phyloP scores from a whole-genome alignment of 2,888 invertebrate species.

The Hydriomena furcata region DNA sequence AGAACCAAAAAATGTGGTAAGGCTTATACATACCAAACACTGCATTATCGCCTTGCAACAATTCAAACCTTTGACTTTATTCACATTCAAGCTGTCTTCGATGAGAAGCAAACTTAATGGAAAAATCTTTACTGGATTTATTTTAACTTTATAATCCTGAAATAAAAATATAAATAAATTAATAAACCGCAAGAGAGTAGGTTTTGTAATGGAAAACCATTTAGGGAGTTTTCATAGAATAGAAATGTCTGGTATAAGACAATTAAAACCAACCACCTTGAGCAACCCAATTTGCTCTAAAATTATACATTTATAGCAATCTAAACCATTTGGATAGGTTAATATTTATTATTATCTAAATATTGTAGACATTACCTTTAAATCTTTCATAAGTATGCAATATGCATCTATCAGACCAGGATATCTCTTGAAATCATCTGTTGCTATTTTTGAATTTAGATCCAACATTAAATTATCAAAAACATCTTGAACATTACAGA shows the following conservation, averaged over 20 bases:
- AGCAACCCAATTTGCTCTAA: too few relatives aligned
- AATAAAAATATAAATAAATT: conserved; percentile 32
- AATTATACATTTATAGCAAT: too few relatives aligned
- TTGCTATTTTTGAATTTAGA: conserved; percentile 58
- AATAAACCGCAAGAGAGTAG: too few relatives aligned
- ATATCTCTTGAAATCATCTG: conserved; percentile 60
- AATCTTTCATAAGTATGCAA: conserved; percentile 48
- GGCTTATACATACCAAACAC: conserved; percentile 64
- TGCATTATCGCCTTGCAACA: conserved; percentile 56
- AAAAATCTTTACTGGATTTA: conserved; percentile 55
- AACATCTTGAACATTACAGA: conserved; percentile 52
- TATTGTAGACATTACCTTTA: conserved; percentile 54
- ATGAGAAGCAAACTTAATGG: conserved; percentile 61
- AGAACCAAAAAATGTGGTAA: too few relatives aligned
- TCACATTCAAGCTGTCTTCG: conserved; percentile 59
- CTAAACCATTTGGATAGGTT: too few relatives aligned
- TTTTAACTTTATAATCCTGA: conserved; percentile 54
- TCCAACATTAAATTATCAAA: conserved; percentile 61
- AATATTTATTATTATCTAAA: too few relatives aligned
- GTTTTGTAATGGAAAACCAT: too few relatives aligned
- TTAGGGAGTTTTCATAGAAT: too few relatives aligned
- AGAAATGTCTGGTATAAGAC: too few relatives aligned
- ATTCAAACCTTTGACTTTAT: conserved; percentile 63
- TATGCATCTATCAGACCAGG: conserved; percentile 67
- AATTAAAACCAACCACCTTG: too few relatives aligned